Conservation (phyloP, 1,140 invertebrate species). For the Tribolium madens region DNA sequence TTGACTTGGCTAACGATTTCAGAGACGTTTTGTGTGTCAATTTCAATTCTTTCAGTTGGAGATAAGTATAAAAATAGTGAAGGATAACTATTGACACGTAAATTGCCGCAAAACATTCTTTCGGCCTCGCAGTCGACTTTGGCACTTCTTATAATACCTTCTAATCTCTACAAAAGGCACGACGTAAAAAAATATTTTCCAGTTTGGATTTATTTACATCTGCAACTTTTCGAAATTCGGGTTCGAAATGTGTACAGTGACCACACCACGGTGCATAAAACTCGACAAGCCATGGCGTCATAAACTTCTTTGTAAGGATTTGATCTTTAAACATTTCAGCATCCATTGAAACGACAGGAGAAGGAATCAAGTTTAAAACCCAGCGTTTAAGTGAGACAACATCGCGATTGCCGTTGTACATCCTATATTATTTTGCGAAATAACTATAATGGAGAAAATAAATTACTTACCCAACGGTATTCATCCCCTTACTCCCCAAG, state of each 20-base stretch:
- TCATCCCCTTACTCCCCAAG: slow-evolving; percentile 66
- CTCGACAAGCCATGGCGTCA: slow-evolving; percentile 75
- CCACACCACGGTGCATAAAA: slow-evolving; percentile 84
- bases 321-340: slow-evolving; percentile 63
- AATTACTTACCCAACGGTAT: slow-evolving; percentile 68
- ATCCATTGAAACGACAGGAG: slow-evolving; percentile 66
- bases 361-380: slow-evolving; percentile 73
- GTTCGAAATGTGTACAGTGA: slow-evolving; percentile 78
- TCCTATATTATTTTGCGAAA: slow-evolving; percentile 64
- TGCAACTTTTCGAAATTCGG: slow-evolving; percentile 76
- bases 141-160: slow-evolving; percentile 79
- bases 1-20: slow-evolving; percentile 58
- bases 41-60: slow-evolving; percentile 54
- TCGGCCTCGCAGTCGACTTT: slow-evolving; percentile 87
- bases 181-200: neutral
- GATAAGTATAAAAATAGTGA: slow-evolving; percentile 68
- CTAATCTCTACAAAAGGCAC: slow-evolving; percentile 65
- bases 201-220: slow-evolving; percentile 67
- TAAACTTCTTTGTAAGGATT: slow-evolving; percentile 65
- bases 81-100: slow-evolving; percentile 78
- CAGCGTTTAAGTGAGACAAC: slow-evolving; percentile 71
- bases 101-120: slow-evolving; percentile 75
- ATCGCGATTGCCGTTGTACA: slow-evolving; percentile 74
- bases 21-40: slow-evolving; percentile 53
- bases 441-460: neutral